Base-by-base conservation (phyloP, 2,113 vertebrate species). In the Macroglossus sobrinus region DNA sequence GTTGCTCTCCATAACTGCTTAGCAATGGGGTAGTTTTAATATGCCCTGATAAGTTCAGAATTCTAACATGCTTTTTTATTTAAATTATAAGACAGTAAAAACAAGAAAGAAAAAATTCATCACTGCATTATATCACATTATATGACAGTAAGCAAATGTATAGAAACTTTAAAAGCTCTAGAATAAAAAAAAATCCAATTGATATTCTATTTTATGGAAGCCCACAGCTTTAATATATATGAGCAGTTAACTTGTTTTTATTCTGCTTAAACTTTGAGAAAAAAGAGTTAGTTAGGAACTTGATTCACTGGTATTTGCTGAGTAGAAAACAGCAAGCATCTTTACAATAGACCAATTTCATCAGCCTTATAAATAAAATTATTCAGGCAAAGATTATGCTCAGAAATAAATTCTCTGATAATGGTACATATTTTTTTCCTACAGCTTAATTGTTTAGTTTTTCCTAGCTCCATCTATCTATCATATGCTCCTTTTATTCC, bases 331-430 rank as follows among this genome's bases (percentile, higher is more conserved):
- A 90, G 76, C 43, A 94, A 94, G 11, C 35, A 63, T 88, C 63
- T 89, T 84, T 88, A 91, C n/a, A 91, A 92, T 50, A 86, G 59
- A 92, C 11, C 74, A 89, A 59, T 82, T 93, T 93, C 38, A 91
- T 96, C 68, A 93, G 55, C 66, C 55, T 71, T 89, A 64, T 81
- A 68, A 91, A 68, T 96, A 57, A 93, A 95, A 63, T 63, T 81
- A 71, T 76, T 85, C 47, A 95, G 63, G 80, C 38, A 93, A 87
- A 85, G 59, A 93, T 45, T 71, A 84, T 74, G 45, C 47, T 80
- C 38, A 87, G 69, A 66, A 95, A 88, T 85, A 82, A 90, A 81
- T 79, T 78, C 11, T 97, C 88, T 89, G 84, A 88, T 82, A 88
- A 82, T 71, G 18, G 40, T 63, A 93, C 2, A 63, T 53, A 69